These are phyloP conservation scores for Thalpophila matura DNA, from an alignment of 2,888 invertebrate genomes.

Conservation along the genomic window DNA sequence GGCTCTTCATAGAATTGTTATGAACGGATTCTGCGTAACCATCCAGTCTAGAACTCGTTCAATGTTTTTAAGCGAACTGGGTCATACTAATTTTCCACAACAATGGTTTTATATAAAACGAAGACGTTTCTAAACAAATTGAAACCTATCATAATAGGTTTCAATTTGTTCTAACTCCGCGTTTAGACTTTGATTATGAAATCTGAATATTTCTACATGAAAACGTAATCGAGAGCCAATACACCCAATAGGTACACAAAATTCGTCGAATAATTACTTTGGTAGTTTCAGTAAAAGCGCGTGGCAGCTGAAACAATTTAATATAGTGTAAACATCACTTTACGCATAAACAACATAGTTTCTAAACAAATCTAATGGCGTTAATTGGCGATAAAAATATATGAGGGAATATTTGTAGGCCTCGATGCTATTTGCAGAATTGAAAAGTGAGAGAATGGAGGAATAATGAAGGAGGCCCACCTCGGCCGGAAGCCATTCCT, in stretches of 20 bases:
- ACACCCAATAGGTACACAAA: not conserved
- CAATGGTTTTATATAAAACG: slow-evolving; percentile 41
- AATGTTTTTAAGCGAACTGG: slow-evolving; percentile 21
- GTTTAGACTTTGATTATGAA: slow-evolving; percentile 9
- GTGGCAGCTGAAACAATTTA: not conserved
- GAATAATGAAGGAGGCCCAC: slow-evolving; percentile 84
- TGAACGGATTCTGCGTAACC: slow-evolving; percentile 6
- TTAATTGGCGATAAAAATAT: slow-evolving; percentile 17
- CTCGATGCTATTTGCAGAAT: slow-evolving; percentile 57
- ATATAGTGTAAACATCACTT: not conserved
- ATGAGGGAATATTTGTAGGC: slow-evolving; percentile 14
- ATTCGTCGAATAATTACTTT: not conserved
- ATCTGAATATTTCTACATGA: slow-evolving; percentile 12
- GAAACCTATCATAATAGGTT: slow-evolving; percentile 24
- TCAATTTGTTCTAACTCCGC: too few relatives aligned
- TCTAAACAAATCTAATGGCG: not conserved
- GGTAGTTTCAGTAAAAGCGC: not conserved
- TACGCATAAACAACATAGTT: not conserved
- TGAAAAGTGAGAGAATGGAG: slow-evolving; percentile 75
- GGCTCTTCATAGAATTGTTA: not conserved
- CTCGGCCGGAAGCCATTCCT: slow-evolving; percentile 85
- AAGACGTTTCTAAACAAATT: slow-evolving; percentile 26
- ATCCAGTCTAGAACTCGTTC: slow-evolving; percentile 14
- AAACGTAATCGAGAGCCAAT: not conserved
- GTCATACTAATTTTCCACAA: slow-evolving; percentile 45